Conservation (phyloP, 2,797 vertebrate genomes). For the Morus bassanus region DNA sequence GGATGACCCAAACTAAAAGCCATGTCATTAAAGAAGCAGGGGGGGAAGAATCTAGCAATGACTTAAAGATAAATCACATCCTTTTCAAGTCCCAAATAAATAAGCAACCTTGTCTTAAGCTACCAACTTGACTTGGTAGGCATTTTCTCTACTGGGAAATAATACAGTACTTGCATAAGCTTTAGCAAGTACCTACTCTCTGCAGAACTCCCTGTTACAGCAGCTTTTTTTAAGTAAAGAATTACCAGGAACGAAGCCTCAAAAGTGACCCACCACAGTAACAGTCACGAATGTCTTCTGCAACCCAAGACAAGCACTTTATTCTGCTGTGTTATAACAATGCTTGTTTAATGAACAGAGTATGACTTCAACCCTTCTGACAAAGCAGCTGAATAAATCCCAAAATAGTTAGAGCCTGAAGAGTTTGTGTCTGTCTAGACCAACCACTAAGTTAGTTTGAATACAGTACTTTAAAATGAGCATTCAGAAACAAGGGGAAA, state of each 20-base stretch:
- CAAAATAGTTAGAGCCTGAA: neutral
- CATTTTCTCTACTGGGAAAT: neutral
- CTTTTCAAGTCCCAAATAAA: neutral
- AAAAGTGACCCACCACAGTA: neutral
- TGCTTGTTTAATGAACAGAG: neutral
- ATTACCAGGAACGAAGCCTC: neutral
- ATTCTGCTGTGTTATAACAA: neutral
- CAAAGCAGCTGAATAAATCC: neutral
- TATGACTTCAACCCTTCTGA: neutral
- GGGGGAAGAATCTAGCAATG: neutral
- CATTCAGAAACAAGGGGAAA: neutral
- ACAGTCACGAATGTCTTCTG: neutral
- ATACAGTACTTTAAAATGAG: neutral
- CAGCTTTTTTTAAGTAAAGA: neutral
- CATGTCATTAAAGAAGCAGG: neutral
- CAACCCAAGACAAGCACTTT: neutral
- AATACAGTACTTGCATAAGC: neutral
- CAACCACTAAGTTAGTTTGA: neutral
- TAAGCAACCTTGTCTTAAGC: neutral
- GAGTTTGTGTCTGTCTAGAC: neutral
- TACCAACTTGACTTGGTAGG: neutral
- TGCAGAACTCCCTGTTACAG: neutral
- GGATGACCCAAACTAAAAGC: neutral
- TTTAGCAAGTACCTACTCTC: neutral
- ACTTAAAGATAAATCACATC: neutral